Evolutionary conservation across 2,888 invertebrate genomes (phyloP), one percentile per base, ranked within the genome.

Genomic region (Drosophila anceps): DNA sequence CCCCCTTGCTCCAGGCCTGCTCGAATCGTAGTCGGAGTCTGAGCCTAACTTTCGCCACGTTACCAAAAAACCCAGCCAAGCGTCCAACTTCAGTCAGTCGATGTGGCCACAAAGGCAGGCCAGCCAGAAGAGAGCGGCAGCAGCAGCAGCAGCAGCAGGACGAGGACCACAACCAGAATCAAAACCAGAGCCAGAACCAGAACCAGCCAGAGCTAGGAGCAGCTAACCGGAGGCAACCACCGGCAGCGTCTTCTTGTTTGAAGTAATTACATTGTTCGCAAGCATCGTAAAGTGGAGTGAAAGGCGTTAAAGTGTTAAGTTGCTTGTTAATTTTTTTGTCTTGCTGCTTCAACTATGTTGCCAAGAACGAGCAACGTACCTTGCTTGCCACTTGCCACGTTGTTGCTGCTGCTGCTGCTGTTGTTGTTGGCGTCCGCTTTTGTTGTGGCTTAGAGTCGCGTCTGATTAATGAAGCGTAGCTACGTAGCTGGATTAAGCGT

Each of bases 301-400:
- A 83, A 90, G 89, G 87, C 90, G 87, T 90, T 87, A 90, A 87
- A 87, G 87, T 87, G 87, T 88, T 88, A 88, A 88, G 88, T 86
- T 88, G 84, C 90, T 90, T 90, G 88, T 90, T 86, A 87, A 90
- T 88, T 87, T 90, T 87, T 35, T 46, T 37, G 44, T 57, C 67
- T 58, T 71, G 64, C 78, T 69, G 48, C 50, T 71, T 73, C 73
- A 77, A 73, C 77, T 66, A 70, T 77, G 77, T 72, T 75, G 74
- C 51, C 60, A 54, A 50, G 63, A 58, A 69, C 58, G 31, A 57
- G 58, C 68, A 44, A 37, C 54, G 35, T 59, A 59, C 68, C 60
- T 62, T 51, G 59, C 24, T 24, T 24, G 24, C 39, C 57, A 48
- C 65, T 55, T 27, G 44, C 61, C 51, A 18, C 20, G 41, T 51